Conservation (phyloP, 2,888 invertebrate genomes). For the Xanthostigma xanthostigma region DNA sequence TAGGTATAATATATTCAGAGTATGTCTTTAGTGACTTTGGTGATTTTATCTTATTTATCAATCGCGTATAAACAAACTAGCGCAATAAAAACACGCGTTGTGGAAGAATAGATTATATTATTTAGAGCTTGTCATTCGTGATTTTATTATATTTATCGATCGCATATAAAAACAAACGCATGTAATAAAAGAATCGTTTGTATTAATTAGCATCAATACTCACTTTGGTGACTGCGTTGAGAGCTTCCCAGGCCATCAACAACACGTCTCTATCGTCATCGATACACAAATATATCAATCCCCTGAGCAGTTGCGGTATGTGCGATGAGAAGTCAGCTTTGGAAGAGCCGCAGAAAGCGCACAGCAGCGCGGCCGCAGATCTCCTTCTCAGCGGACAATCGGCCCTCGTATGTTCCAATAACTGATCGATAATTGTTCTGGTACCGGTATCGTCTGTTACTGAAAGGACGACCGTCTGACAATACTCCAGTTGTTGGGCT, state of each 20-base stretch:
- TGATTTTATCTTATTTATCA: too few species aligned
- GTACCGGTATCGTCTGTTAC: constrained; percentile 80
- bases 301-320: constrained; percentile 75
- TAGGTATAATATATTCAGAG: too few species aligned
- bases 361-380: constrained; percentile 74
- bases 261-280: constrained; percentile 68
- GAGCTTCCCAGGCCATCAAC: constrained; percentile 80
- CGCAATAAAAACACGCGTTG: too few species aligned
- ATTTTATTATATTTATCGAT: too few species aligned
- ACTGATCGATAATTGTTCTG: constrained; percentile 71
- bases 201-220: neutral
- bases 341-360: constrained; percentile 80
- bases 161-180: too few species aligned
- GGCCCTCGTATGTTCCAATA: constrained; percentile 60
- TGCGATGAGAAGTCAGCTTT: constrained; percentile 77
- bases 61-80: too few species aligned
- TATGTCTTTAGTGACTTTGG: too few species aligned
- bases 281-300: constrained; percentile 71
- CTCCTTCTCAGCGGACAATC: constrained; percentile 49
- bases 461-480: constrained; percentile 83
- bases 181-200: too few species aligned
- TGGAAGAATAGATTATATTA: too few species aligned
- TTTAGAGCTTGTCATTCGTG: too few species aligned
- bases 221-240: constrained; percentile 74
- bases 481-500: constrained; percentile 71